Percentiles rank a stretch among this genome's conserved stretches.
Conservation (phyloP, 2,888 invertebrate species). For the Lasiommata megera region DNA sequence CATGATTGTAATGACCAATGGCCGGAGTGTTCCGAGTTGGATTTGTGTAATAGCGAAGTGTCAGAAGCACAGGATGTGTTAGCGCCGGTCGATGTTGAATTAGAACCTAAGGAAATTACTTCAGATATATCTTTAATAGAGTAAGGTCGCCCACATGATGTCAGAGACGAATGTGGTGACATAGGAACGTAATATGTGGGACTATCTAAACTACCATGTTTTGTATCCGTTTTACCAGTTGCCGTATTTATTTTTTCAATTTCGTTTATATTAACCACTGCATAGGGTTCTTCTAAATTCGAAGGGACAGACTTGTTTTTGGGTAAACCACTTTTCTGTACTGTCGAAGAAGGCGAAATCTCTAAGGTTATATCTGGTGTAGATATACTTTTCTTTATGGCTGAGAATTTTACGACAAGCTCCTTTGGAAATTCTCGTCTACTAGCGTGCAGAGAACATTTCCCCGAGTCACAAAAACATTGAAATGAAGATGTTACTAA, state of each 20-base stretch:
- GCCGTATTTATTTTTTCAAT: slow-evolving; percentile 48
- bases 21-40: slow-evolving; percentile 73
- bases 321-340: slow-evolving; percentile 43
- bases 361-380: slow-evolving; percentile 70
- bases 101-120: slow-evolving; percentile 59
- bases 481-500: slow-evolving; percentile 61
- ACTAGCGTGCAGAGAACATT: slow-evolving; percentile 60
- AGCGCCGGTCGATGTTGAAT: slow-evolving; percentile 60
- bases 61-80: slow-evolving; percentile 64
- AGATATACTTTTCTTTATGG: slow-evolving; percentile 70
- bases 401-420: slow-evolving; percentile 69
- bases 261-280: slow-evolving; percentile 56
- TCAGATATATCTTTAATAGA: slow-evolving; percentile 72
- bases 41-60: slow-evolving; percentile 56
- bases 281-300: slow-evolving; percentile 66
- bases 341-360: slow-evolving; percentile 56
- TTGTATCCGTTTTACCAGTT: slow-evolving; percentile 24
- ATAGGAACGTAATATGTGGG: slow-evolving; percentile 51
- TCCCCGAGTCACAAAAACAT: slow-evolving; percentile 68
- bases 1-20: slow-evolving; percentile 71
- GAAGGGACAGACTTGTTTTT: slow-evolving; percentile 66
- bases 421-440: slow-evolving; percentile 53
- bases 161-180: slow-evolving; percentile 59
- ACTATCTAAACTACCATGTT: slow-evolving; percentile 29
- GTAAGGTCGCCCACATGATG: slow-evolving; percentile 55